Evolutionary conservation across 2,797 vertebrate genomes (phyloP).

Genomic region (Capromys pilorides): DNA sequence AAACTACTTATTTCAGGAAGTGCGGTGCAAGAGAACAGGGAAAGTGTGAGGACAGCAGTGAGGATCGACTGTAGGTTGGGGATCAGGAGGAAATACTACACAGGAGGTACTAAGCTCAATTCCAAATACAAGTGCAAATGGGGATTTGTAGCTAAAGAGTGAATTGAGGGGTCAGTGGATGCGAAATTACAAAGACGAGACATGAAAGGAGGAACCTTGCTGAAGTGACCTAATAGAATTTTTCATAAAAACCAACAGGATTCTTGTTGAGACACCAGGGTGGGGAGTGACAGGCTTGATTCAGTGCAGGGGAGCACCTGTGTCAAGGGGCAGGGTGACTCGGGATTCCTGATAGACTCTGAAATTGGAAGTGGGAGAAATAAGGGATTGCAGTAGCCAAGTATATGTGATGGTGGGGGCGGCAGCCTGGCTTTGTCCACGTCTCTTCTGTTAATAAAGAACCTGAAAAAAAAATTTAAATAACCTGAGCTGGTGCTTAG

Average conservation of each 20-base stretch:
- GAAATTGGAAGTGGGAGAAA: neutral
- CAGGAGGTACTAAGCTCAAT: neutral
- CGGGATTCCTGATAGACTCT: neutral
- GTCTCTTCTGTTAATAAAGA: neutral
- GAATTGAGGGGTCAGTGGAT: neutral
- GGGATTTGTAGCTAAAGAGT: neutral
- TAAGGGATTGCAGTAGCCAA: neutral
- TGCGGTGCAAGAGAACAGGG: neutral
- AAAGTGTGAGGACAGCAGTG: neutral
- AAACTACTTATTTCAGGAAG: slow-evolving; percentile 23
- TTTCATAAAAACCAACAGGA: neutral
- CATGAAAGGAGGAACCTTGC: neutral
- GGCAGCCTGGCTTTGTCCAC: neutral
- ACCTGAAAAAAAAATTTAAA: neutral
- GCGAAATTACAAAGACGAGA: neutral
- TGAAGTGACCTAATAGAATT: neutral
- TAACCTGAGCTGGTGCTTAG: neutral
- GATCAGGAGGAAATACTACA: neutral
- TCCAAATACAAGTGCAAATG: neutral
- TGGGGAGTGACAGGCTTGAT: neutral
- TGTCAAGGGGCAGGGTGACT: neutral
- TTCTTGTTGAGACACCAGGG: neutral
- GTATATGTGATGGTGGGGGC: neutral
- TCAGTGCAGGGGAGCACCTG: neutral
- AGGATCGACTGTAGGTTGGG: neutral